These are phyloP conservation scores for Adineta ricciae DNA, from an alignment of 2,888 invertebrate genomes.

Conservation along the genomic window DNA sequence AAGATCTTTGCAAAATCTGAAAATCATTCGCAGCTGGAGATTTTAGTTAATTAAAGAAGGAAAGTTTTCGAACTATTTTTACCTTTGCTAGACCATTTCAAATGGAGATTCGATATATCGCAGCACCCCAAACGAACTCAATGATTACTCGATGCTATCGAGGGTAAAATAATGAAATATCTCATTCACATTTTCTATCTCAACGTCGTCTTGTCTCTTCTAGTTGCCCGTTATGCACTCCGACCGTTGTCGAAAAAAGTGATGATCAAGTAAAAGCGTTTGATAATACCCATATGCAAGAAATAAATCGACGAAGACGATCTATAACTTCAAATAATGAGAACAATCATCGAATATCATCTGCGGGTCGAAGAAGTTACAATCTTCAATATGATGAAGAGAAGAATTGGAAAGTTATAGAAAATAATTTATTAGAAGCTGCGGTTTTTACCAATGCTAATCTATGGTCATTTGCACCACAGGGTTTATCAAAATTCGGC, in stretches of 20 bases:
- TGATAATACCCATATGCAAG: background rate
- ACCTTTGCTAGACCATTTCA: background rate
- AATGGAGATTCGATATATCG: background rate
- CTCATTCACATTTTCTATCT: no score
- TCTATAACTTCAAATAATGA: background rate
- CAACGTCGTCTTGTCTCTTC: no score
- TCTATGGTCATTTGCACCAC: conserved; percentile 41
- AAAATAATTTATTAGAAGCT: conserved; percentile 37
- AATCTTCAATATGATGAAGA: background rate
- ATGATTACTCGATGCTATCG: background rate
- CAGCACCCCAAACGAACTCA: background rate
- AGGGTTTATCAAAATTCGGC: conserved; percentile 43
- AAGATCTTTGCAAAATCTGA: no score
- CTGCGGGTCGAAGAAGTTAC: background rate
- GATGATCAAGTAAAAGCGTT: background rate
- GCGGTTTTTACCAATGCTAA: conserved; percentile 41
- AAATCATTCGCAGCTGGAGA: no score
- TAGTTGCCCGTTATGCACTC: background rate
- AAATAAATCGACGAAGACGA: background rate
- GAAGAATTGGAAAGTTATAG: background rate
- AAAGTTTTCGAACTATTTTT: no score
- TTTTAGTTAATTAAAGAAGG: no score
- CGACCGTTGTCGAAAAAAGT: background rate
- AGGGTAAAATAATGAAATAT: background rate
- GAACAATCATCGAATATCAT: background rate